Evolutionary conservation across 2,797 vertebrate species (phyloP).

Genomic region (Macropodus opercularis): DNA sequence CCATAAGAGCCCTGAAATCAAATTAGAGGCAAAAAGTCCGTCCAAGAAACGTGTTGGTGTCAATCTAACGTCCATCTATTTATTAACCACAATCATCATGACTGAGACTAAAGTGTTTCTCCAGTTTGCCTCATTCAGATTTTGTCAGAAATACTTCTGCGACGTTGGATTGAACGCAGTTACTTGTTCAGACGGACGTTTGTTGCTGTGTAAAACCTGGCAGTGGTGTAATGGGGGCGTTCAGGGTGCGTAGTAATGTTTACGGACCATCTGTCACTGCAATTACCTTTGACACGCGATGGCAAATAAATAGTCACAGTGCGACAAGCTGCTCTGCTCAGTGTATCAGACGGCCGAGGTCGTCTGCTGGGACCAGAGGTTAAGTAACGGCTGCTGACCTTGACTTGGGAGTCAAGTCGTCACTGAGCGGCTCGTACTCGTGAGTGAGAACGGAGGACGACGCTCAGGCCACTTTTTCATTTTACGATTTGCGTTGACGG

Average conservation of each 20-base stretch:
- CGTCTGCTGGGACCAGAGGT: slow-evolving; percentile 37
- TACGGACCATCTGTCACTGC: slow-evolving; percentile 40
- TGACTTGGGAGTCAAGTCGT: slow-evolving; percentile 23
- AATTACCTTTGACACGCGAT: slow-evolving; percentile 36
- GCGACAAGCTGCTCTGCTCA: slow-evolving; percentile 23
- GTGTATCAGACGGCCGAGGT: slow-evolving; percentile 37
- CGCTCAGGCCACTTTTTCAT: slow-evolving; percentile 24
- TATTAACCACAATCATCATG: no score
- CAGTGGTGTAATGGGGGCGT: slow-evolving; percentile 33
- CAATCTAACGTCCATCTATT: no score
- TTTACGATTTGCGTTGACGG: slow-evolving; percentile 1
- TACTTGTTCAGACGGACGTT: slow-evolving; percentile 19
- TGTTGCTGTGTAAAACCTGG: background rate
- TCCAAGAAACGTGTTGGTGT: no score
- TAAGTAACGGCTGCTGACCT: slow-evolving; percentile 51
- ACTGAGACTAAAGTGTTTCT: no score
- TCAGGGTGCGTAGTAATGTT: slow-evolving; percentile 10
- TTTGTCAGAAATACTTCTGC: no score
- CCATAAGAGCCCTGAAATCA: slow-evolving; percentile 35
- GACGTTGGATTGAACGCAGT: no score
- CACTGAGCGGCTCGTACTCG: slow-evolving; percentile 32
- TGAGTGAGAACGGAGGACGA: no score
- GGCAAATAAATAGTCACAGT: slow-evolving; percentile 45
- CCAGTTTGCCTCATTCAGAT: no score
- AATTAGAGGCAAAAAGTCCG: background rate